Evolutionary conservation across 1,140 invertebrate genomes (phyloP).

Genomic region (Bombus polaris): DNA sequence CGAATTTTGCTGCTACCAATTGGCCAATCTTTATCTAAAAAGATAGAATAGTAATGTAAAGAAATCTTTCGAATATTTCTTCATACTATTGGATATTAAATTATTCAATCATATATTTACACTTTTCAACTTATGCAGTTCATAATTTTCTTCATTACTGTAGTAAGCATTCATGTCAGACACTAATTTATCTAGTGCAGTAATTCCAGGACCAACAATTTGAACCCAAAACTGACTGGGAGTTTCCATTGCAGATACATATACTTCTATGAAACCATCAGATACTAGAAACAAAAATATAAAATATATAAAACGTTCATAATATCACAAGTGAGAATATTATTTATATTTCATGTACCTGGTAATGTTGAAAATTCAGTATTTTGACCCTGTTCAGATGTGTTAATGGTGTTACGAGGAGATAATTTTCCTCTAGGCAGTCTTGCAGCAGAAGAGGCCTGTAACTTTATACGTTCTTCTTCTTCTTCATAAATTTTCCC

Average conservation of each 20-base stretch:
- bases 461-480: conserved; percentile 79
- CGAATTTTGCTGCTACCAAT: conserved; percentile 90
- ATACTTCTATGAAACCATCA: conserved; percentile 89
- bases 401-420: conserved; percentile 21
- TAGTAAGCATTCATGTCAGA: conserved; percentile 92
- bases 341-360: conserved; percentile 29
- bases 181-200: conserved; percentile 88
- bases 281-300: conserved; percentile 44
- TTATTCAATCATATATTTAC: conserved; percentile 64
- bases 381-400: background rate
- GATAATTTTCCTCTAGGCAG: conserved; percentile 80
- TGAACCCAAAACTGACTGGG: conserved; percentile 93
- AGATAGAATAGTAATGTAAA: conserved; percentile 28
- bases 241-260: conserved; percentile 90
- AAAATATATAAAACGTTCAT: conserved; percentile 5
- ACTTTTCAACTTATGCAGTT: conserved; percentile 83
- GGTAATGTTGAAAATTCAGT: conserved; percentile 24
- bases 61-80: background rate
- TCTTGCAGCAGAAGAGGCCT: conserved; percentile 75
- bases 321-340: conserved; percentile 32
- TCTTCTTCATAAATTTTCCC: conserved; percentile 85
- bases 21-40: conserved; percentile 86
- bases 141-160: conserved; percentile 84
- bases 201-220: conserved; percentile 87
- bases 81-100: background rate